These are phyloP conservation scores for Alca torda DNA, from an alignment of 2,797 vertebrate genomes.

Conservation along the genomic window DNA sequence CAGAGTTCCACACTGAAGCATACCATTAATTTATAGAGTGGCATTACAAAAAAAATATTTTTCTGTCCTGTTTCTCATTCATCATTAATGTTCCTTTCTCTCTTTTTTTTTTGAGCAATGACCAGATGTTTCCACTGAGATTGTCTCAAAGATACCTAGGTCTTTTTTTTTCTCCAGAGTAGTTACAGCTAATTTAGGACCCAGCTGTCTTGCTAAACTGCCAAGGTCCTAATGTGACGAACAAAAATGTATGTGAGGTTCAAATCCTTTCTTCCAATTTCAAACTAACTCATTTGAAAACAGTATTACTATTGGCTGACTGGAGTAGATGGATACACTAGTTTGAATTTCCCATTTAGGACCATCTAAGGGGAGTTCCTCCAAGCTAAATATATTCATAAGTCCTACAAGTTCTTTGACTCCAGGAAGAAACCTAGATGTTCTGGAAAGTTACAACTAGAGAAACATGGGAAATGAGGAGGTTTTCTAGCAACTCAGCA, in stretches of 20 bases:
- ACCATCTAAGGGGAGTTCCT: background rate
- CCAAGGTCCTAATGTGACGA: background rate
- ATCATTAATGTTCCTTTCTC: background rate
- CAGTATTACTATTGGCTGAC: background rate
- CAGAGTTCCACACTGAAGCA: background rate
- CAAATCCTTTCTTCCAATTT: background rate
- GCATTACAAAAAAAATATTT: background rate
- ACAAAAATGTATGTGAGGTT: background rate
- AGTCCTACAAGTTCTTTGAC: background rate
- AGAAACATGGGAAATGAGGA: background rate
- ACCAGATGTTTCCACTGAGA: slow-evolving; percentile 37
- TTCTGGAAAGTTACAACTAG: background rate
- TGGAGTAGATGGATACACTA: background rate
- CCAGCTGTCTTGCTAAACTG: background rate
- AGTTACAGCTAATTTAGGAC: slow-evolving; percentile 13
- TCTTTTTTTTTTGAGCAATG: background rate
- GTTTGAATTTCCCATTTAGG: background rate
- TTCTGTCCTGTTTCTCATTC: background rate
- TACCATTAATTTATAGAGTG: background rate
- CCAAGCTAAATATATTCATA: background rate
- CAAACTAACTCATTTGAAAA: background rate
- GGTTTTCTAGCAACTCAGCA: background rate
- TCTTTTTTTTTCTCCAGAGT: background rate
- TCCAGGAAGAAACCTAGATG: background rate
- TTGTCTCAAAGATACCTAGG: background rate